Evolutionary conservation across 2,888 invertebrate species (phyloP).

Genomic region (Meandrusa payeni): DNA sequence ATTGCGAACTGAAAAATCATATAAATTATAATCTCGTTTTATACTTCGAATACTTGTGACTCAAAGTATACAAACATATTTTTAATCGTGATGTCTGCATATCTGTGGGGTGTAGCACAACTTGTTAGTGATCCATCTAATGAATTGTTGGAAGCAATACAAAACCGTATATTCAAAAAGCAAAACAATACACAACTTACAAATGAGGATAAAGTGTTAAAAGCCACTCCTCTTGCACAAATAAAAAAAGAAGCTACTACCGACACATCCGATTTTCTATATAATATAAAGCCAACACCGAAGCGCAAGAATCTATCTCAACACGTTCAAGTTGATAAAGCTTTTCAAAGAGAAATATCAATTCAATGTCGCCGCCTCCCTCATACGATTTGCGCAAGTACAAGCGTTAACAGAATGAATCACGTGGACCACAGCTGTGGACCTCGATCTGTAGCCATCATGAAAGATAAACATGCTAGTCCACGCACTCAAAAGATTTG

Average conservation of each 20-base stretch:
- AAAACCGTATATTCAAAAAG: conserved; percentile 17
- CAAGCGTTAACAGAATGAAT: conserved; percentile 35
- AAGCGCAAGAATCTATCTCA: conserved; percentile 31
- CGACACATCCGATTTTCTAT: conserved; percentile 12
- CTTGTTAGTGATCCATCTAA: conserved; percentile 56
- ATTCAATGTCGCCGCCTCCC: conserved; percentile 38
- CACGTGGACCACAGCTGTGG: conserved; percentile 36
- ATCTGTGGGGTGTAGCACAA: conserved; percentile 54
- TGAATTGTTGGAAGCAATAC: conserved; percentile 44
- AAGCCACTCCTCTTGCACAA: conserved; percentile 5
- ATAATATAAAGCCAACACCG: conserved; percentile 12
- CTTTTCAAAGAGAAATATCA: conserved; percentile 33
- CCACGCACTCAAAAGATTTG: conserved; percentile 40
- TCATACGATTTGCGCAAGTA: conserved; percentile 37
- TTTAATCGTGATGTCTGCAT: conserved; percentile 39
- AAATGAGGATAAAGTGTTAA: too few species aligned
- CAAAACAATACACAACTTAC: conserved; percentile 5
- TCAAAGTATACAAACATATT: too few species aligned
- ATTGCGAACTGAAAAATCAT: too few species aligned
- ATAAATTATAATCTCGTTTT: too few species aligned
- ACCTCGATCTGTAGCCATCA: conserved; percentile 27
- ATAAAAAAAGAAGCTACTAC: conserved; percentile 17
- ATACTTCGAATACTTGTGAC: too few species aligned
- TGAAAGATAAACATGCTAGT: conserved; percentile 40
- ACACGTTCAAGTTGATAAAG: conserved; percentile 41